Base-by-base conservation (phyloP, 2,113 vertebrate species). In the Chaetodon trifascialis region DNA sequence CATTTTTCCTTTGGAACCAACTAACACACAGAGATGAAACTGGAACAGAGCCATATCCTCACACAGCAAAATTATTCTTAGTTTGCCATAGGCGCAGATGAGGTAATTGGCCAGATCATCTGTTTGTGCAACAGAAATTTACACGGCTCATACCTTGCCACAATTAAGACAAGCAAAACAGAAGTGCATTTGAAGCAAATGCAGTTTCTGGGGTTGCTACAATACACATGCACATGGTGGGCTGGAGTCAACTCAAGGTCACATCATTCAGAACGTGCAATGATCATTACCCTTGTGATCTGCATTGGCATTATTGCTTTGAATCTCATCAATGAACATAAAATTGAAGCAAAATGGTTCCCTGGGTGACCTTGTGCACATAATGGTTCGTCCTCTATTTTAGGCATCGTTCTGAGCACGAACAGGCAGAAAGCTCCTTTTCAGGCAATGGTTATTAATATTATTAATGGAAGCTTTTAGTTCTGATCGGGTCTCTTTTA, bases 211-310 rank as follows among this genome's bases (percentile, higher is more conserved):
- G 4, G 25, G 42, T 15, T 17, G 14, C 40, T 34, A 47, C 46
- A 56, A 25, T 58, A 82, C 21, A n/a, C 51, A 25, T 7, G 34
- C 0, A 3, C 63, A 34, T 51, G 10, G 42, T 19, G 47, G 6
- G 74, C 25, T 14, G 52, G 67, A 88, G 89, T 88, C 90, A 90
- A 71, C 63, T 55, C 76, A 85, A 88, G 89, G 89, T 93, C 90
- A 82, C 82, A 79, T 79, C 75, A 30, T 66, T 75, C 59, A 65
- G 63, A 84, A 75, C 46, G 75, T 51, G 62, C 85, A 83, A 80
- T 88, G 66, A 90, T 91, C 79, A 76, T 91, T 91, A 89, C 65
- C 92, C 81, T 79, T 72, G 76, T 87, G 79, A 89, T 88, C 78
- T 11, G 11, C 78, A 51, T 42, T 79, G 58, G 84, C 85, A 86